Evolutionary conservation across 2,888 invertebrate genomes (phyloP).

Genomic region (Psylliodes chrysocephalus): DNA sequence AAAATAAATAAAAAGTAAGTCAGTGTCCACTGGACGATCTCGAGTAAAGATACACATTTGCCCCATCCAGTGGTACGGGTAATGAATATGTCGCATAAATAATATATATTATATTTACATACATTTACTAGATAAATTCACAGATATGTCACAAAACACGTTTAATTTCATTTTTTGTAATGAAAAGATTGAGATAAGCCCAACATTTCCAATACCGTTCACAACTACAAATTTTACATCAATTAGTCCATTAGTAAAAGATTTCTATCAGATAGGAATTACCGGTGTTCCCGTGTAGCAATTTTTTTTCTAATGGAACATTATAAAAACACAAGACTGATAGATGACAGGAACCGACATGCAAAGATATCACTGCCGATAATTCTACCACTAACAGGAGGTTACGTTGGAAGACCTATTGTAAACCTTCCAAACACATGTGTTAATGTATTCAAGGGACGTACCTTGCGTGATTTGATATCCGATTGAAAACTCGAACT

Average conservation of each 20-base stretch:
- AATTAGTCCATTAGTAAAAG: constrained; percentile 27
- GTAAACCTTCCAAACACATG: constrained; percentile 40
- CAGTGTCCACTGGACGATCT: too few relatives aligned
- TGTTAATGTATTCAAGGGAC: constrained; percentile 35
- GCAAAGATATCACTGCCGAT: constrained; percentile 32
- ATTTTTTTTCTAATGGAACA: constrained; percentile 26
- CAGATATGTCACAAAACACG: constrained; percentile 9
- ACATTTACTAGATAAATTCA: constrained; percentile 6
- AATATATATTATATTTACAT: constrained; percentile 8
- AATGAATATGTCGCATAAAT: constrained; percentile 2
- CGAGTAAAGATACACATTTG: not conserved
- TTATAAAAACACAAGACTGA: constrained; percentile 26
- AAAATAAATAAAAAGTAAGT: too few relatives aligned
- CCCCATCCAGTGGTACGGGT: not conserved
- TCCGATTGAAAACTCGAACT: constrained; percentile 21
- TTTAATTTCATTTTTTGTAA: constrained; percentile 17
- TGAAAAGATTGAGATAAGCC: constrained; percentile 23
- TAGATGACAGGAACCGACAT: constrained; percentile 29
- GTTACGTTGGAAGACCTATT: constrained; percentile 38
- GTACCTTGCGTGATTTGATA: constrained; percentile 35
- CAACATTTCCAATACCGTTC: constrained; percentile 25
- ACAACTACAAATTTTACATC: constrained; percentile 28
- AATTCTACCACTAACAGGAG: constrained; percentile 30
- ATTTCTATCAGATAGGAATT: constrained; percentile 17
- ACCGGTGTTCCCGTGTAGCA: constrained; percentile 15